These are phyloP conservation scores for Rhabdomys pumilio DNA, from an alignment of 2,797 vertebrate species.

Conservation along the genomic window DNA sequence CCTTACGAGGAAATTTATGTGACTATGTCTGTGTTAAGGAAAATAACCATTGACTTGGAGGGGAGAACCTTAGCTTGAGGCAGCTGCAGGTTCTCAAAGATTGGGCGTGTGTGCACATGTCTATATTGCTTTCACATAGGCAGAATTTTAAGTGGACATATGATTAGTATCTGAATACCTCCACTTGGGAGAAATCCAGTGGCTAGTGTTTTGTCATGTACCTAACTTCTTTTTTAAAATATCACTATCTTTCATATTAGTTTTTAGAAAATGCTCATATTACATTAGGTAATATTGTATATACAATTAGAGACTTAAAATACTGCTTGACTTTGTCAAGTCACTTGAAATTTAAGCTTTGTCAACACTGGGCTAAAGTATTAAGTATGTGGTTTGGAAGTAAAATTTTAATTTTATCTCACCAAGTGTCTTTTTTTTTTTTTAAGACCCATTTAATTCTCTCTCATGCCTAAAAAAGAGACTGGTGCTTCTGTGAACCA, in stretches of 20 bases:
- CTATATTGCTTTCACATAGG: slow-evolving; percentile 52
- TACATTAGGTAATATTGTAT: slow-evolving; percentile 36
- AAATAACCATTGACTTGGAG: slow-evolving; percentile 50
- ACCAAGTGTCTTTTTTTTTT: background rate
- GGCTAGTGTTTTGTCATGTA: slow-evolving; percentile 37
- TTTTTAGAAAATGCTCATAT: slow-evolving; percentile 62
- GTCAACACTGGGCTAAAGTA: slow-evolving; percentile 11
- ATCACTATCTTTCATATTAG: slow-evolving; percentile 54
- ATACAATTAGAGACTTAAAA: slow-evolving; percentile 64
- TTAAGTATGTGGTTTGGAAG: slow-evolving; percentile 50
- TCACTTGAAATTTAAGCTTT: slow-evolving; percentile 43
- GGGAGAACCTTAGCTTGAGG: slow-evolving; percentile 13
- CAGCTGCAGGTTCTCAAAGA: slow-evolving; percentile 56
- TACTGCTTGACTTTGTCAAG: slow-evolving; percentile 30
- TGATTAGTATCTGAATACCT: slow-evolving; percentile 47
- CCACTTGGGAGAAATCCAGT: slow-evolving; percentile 33
- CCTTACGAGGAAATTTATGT: slow-evolving; percentile 42
- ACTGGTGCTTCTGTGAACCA: background rate
- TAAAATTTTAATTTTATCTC: slow-evolving; percentile 69
- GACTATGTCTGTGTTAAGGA: background rate
- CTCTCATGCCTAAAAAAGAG: background rate
- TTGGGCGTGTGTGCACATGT: background rate
- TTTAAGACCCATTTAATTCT: background rate
- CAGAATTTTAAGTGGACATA: slow-evolving; percentile 49
- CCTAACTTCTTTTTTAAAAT: slow-evolving; percentile 21